phyloP scores from a whole-genome alignment of 2,797 vertebrate species.

The Enteromius mattozi region DNA sequence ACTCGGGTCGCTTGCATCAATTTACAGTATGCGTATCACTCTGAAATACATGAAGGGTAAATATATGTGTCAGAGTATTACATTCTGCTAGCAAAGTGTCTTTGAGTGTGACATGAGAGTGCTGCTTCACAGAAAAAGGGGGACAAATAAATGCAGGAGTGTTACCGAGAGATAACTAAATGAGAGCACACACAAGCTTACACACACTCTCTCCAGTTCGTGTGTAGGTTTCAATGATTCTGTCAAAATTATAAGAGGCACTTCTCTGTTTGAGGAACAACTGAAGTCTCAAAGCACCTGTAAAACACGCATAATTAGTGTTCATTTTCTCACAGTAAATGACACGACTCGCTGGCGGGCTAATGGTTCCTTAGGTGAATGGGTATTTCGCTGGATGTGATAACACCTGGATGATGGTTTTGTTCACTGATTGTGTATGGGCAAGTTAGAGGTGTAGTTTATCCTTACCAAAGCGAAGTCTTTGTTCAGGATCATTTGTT shows the following conservation, averaged over 20 bases:
- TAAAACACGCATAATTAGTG: conserved; percentile 65
- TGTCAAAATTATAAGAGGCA: conserved; percentile 30
- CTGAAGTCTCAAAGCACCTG: conserved; percentile 28
- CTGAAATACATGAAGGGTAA: conserved; percentile 34
- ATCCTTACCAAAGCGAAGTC: conserved; percentile 94
- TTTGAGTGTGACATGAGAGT: conserved; percentile 29
- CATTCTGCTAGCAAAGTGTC: conserved; percentile 13
- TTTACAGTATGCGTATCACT: conserved; percentile 11
- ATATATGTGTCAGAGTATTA: conserved; percentile 40
- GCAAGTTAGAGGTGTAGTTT: background rate
- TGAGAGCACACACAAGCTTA: conserved; percentile 46
- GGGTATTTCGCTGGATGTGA: background rate
- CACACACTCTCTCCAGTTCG: conserved; percentile 30
- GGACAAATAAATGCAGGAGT: conserved; percentile 29
- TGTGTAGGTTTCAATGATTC: conserved; percentile 27
- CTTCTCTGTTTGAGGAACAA: conserved; percentile 36
- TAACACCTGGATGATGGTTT: conserved; percentile 38
- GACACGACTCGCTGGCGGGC: conserved; percentile 70
- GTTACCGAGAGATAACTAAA: conserved; percentile 36
- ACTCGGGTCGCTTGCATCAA: conserved; percentile 4
- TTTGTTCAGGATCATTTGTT: conserved; percentile 98
- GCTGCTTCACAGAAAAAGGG: conserved; percentile 29
- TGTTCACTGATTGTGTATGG: background rate
- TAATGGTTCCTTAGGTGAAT: conserved; percentile 11
- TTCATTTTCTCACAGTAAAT: conserved; percentile 77